Base-by-base conservation (phyloP, 2,113 vertebrate species). In the Rana temporaria region DNA sequence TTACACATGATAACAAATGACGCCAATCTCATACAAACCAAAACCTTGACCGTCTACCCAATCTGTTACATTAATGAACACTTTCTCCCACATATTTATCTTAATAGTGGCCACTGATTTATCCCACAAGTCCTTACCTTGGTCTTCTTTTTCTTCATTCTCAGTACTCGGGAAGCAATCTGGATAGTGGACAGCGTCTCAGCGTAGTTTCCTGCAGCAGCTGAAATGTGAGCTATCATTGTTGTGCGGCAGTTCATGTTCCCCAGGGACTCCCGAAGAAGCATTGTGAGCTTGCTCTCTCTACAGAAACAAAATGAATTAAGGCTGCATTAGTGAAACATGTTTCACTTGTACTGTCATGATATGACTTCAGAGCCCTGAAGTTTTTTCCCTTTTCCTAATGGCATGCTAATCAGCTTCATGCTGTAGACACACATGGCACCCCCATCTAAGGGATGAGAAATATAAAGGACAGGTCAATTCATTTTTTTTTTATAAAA, bases 171-270 rank as follows among this genome's bases (percentile, higher is more conserved):
- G 0, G 97, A 97, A 20, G 98, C 98, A 7, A 99, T 96, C 94
- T 99, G 98, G 89, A 99, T 94, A 86, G 97, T 98, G 88, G 96
- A 99, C 74, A 99, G 95, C 0, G 97, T 98, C 89, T 99, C 97
- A 0, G 97, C 93, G 1, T 99, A 99, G 93, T 93, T 96, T 79
- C 93, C 94, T 0, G 96, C 95, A 3, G 94, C 91, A 0, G 97
- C 95, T 16, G 98, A 98, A 94, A 99, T 97, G 93, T 99, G 98
- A 81, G 96, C 96, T 52, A 99, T 99, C 98, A 99, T 99, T 80
- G 98, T 99, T 88, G 98, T 99, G 85, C 98, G 95, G 91, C 98
- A 99, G 94, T 99, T 99, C 95, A 99, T 94, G 84, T 99, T 99
- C 89, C 98, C 98, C 88, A 99, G 91, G 73, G 98, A 99, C 90